Evolutionary conservation across 2,797 vertebrate species (phyloP).

Genomic region (Pseudotriccus pelzelni): DNA sequence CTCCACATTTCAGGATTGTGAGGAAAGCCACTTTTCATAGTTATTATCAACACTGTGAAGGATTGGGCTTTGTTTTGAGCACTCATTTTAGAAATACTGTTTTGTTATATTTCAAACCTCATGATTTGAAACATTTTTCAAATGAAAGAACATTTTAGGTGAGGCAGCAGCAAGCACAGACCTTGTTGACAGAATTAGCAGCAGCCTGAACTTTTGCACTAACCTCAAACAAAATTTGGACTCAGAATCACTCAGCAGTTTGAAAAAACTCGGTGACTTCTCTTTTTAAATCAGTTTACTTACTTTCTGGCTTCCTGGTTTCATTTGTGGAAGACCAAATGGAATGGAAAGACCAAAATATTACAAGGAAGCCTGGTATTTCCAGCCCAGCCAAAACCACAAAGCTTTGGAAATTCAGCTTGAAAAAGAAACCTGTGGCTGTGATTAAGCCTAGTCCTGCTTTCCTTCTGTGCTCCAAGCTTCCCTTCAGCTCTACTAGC

Average conservation of each 20-base stretch:
- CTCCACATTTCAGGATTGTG: not conserved
- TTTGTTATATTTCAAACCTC: not conserved
- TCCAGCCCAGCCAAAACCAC: conserved; percentile 38
- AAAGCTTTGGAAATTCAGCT: conserved; percentile 30
- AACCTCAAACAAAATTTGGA: not conserved
- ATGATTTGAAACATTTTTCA: not conserved
- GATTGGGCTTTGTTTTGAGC: not conserved
- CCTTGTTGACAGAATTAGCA: conserved; percentile 14
- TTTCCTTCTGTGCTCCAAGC: not conserved
- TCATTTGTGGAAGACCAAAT: conserved; percentile 3
- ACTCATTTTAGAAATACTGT: not conserved
- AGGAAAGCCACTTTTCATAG: not conserved
- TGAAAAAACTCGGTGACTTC: not conserved
- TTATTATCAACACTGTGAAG: not conserved
- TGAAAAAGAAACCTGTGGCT: not conserved
- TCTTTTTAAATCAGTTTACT: not conserved
- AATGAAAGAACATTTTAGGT: not conserved
- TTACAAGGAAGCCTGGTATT: conserved; percentile 23
- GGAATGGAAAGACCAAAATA: conserved; percentile 45
- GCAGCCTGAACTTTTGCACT: conserved; percentile 34
- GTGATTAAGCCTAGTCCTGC: not conserved
- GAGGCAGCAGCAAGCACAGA: not conserved
- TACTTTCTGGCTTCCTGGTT: not conserved
- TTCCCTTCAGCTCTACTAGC: not conserved
- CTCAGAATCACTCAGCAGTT: not conserved